phyloP scores from a whole-genome alignment of 1,140 invertebrate genomes.

The Aphis gossypii region DNA sequence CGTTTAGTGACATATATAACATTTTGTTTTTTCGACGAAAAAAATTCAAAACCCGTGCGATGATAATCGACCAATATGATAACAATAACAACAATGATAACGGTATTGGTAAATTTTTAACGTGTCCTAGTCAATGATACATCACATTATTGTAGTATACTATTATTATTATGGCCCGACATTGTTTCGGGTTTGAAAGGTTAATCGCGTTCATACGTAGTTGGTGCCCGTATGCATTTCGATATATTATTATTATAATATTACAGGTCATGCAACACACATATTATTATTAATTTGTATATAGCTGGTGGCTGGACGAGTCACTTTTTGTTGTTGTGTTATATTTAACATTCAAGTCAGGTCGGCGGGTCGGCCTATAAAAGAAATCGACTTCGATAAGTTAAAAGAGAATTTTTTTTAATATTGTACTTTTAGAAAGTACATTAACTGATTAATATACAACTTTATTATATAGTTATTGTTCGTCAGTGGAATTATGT shows the following conservation, averaged over 20 bases:
- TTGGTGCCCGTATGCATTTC: neutral
- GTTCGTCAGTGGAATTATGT: neutral
- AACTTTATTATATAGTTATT: neutral
- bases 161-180: neutral
- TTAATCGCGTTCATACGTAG: neutral
- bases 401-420: neutral
- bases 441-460: neutral
- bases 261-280: neutral
- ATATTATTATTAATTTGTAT: neutral
- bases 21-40: neutral
- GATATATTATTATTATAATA: neutral
- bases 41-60: neutral
- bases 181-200: constrained; percentile 35
- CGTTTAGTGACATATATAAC: neutral
- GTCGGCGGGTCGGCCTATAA: neutral
- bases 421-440: neutral
- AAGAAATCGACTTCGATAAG: neutral
- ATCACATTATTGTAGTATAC: neutral
- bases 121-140: neutral
- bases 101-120: neutral
- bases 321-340: neutral
- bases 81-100: neutral
- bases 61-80: neutral
- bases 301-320: neutral
- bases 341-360: neutral